Base-by-base conservation (phyloP, 2,113 vertebrate genomes). In the Burhinus bistriatus region DNA sequence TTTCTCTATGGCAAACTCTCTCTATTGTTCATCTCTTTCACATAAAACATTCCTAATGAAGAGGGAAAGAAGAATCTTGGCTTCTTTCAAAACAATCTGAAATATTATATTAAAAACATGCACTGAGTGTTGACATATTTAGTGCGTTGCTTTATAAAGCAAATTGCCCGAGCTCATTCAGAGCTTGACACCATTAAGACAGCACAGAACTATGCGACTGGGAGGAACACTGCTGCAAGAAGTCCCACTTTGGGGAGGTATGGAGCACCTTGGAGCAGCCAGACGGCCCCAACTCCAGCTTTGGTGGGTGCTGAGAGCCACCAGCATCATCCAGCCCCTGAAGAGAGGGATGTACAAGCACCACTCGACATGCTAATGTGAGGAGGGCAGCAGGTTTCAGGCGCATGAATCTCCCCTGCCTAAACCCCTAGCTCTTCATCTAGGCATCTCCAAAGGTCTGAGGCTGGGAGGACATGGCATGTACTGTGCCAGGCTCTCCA, bases 61-160 rank as follows among this genome's bases (percentile, higher is more conserved):
- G 94, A 97, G 88, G 44, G 47, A 94, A 97, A 95, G 95, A 82
- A 95, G 72, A 82, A 97, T 93, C 91, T 92, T 95, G 90, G 88
- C 87, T 96, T 96, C 94, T 95, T 95, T 97, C 97, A 94, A 96
- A 90, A 95, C 92, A 91, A 95, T 96, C 89, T 95, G 90, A 96
- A 96, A 97, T 95, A 96, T 70, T 68, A 97, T 84, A 91, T 92
- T 91, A 95, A 96, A 94, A 96, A 94, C 79, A 88, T 18, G 71
- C 59, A 7, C 92, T 18, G 59, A 94, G 82, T 94, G 95, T 97
- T 96, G 95, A 96, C 94, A 92, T 86, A 93, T 95, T 97, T 92
- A 96, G 90, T 61, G 62, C 42, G 3, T 77, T 76, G 91, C 95
- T 96, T 96, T 96, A 84, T 72, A 94, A 91, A 97, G 84, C 58